Conservation (phyloP, 2,888 invertebrate genomes). For the Phymatocera aterrima region DNA sequence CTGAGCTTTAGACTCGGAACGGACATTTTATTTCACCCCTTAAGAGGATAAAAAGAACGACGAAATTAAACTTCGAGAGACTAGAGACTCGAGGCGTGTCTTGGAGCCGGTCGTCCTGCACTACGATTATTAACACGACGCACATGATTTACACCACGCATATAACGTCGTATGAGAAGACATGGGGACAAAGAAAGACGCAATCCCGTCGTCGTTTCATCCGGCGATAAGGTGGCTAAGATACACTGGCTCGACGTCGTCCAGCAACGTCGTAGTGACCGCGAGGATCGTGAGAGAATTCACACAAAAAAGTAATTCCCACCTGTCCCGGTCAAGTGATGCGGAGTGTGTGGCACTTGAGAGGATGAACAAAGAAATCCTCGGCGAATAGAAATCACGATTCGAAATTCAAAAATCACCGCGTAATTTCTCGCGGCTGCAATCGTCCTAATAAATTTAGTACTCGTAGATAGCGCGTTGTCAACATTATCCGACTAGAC, state of each 20-base stretch:
- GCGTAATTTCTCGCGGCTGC: too few species aligned
- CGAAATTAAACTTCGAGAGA: neutral
- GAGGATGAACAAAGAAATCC: too few species aligned
- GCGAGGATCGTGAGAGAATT: constrained; percentile 67
- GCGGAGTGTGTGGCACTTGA: too few species aligned
- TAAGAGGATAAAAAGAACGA: neutral
- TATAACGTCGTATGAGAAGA: neutral
- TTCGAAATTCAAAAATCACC: too few species aligned
- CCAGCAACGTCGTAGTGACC: constrained; percentile 57
- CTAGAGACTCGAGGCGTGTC: neutral
- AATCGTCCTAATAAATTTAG: too few species aligned
- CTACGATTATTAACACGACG: constrained; percentile 31
- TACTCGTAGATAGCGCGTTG: too few species aligned
- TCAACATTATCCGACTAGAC: too few species aligned
- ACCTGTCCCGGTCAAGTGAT: neutral
- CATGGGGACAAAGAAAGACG: constrained; percentile 56
- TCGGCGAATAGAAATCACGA: too few species aligned
- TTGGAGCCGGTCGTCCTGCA: constrained; percentile 9
- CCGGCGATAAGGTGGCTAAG: constrained; percentile 68
- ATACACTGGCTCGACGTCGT: constrained; percentile 65
- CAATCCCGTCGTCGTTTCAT: too few species aligned
- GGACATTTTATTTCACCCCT: too few species aligned
- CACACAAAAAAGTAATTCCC: constrained; percentile 55
- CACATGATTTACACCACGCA: constrained; percentile 23
- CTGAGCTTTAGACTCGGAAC: too few species aligned